Evolutionary conservation across 2,797 vertebrate genomes (phyloP).

Genomic region (Caiman crocodilus): DNA sequence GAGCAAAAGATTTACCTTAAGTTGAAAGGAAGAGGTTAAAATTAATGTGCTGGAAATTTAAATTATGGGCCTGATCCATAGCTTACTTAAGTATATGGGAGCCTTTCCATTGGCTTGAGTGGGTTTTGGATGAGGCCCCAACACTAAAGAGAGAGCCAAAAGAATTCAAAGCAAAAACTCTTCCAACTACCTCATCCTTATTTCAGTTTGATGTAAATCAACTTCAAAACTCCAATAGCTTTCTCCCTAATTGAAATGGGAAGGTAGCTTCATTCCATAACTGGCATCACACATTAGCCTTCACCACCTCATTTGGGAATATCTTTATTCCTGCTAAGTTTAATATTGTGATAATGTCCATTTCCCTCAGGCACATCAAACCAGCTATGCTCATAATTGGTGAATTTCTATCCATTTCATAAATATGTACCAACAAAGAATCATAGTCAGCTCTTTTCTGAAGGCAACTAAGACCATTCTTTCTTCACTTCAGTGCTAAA

Average conservation of each 20-base stretch:
- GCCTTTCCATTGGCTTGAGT: conserved; percentile 24
- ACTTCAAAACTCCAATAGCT: not conserved
- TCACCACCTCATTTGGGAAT: not conserved
- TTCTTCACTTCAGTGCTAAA: not conserved
- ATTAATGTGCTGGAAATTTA: not conserved
- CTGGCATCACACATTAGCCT: not conserved
- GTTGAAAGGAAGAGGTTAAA: not conserved
- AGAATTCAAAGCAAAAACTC: conserved; percentile 27
- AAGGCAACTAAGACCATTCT: not conserved
- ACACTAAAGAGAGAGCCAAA: not conserved
- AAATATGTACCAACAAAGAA: not conserved
- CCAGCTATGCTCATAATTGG: not conserved
- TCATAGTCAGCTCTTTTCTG: not conserved
- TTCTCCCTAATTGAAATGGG: not conserved
- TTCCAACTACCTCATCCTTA: not conserved
- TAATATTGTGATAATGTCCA: conserved; percentile 16
- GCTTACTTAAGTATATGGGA: conserved; percentile 9
- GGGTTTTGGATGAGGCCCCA: conserved; percentile 25
- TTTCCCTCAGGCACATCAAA: not conserved
- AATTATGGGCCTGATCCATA: not conserved
- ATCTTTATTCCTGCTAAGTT: conserved; percentile 25
- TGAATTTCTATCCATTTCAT: not conserved
- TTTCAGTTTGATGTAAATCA: not conserved
- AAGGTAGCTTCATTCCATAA: not conserved
- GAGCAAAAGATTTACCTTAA: not conserved